These are phyloP conservation scores for Elysia chlorotica DNA, from an alignment of 1,140 invertebrate genomes.

Conservation along the genomic window DNA sequence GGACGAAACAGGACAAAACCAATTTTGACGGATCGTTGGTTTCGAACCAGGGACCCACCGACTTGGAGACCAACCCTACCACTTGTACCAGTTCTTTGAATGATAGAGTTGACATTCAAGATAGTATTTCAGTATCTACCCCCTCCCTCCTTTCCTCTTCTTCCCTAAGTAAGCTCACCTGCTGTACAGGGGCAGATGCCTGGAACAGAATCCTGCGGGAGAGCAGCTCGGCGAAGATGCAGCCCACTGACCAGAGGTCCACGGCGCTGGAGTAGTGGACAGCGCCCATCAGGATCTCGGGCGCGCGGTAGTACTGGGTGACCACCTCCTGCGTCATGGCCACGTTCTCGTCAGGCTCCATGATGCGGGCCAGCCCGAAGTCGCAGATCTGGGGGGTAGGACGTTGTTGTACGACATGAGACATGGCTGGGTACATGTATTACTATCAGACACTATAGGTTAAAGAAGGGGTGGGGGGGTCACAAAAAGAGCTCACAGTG, in stretches of 20 bases:
- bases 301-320: conserved; percentile 90
- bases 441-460: too few species aligned
- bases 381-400: conserved; percentile 99
- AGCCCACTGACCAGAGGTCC: conserved; percentile 99
- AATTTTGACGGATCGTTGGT: too few species aligned
- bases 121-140: too few species aligned
- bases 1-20: too few species aligned
- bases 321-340: conserved; percentile 96
- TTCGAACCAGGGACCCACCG: too few species aligned
- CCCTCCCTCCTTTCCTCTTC: background rate
- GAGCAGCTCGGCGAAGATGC: conserved; percentile 97
- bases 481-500: too few species aligned
- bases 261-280: conserved; percentile 75
- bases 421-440: too few species aligned
- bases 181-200: conserved; percentile 91
- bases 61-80: too few species aligned
- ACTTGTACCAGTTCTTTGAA: too few species aligned
- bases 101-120: too few species aligned
- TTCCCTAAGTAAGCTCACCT: conserved; percentile 68
- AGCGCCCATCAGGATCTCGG: conserved; percentile 66
- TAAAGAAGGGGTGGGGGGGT: too few species aligned
- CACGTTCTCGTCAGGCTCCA: conserved; percentile 86
- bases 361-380: conserved; percentile 92
- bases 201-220: conserved; percentile 96
- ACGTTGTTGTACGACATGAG: too few species aligned